Base-by-base conservation (phyloP, 2,113 vertebrate species). In the Zingel zingel region DNA sequence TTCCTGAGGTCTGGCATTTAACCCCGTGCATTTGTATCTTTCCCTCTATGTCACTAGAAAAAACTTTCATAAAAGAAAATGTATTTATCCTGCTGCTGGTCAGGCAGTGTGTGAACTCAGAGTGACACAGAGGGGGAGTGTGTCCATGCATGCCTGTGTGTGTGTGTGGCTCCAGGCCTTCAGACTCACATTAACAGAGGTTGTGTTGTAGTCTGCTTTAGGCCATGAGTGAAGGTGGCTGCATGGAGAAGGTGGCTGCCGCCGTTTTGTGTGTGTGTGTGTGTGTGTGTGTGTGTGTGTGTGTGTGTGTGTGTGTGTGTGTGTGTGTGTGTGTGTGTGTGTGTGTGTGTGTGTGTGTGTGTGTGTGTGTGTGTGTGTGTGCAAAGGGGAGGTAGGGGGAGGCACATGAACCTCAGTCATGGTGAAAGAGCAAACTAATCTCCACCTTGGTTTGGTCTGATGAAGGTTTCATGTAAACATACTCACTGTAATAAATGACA, bases 391-490 rank as follows among this genome's bases (percentile, higher is more conserved):
- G 65, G 23, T 45, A 65, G 33, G 54, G 74, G 59, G 61, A 82
- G 72, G 82, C 59, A 72, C 72, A 74, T 70, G 59, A 81, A 81
- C 59, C 21, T 85, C 72, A 79, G 80, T 86, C 81, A 80, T 66
- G 61, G 53, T 89, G 74, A 88, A 73, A 89, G 87, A 82, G 58
- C 76, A 86, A 86, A 86, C 77, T 77, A 81, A 79, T 89, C 83
- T 85, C 69, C 74, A 79, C 58, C 59, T 43, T 79, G 67, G 66
- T 84, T 82, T 83, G 62, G 67, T 83, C 84, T 76, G 74, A 87
- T 82, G 85, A 81, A 66, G 77, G 30, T 58, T 36, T 25, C 66
- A 50, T 68, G 62, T 84, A 84, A 88, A 93, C 82, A 91, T 11
- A 57, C 67, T 82, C 51, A 48, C 39, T 88, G 58, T 87, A 81